Base-by-base conservation (phyloP, 2,888 invertebrate species). In the Hoplodrina ambigua region DNA sequence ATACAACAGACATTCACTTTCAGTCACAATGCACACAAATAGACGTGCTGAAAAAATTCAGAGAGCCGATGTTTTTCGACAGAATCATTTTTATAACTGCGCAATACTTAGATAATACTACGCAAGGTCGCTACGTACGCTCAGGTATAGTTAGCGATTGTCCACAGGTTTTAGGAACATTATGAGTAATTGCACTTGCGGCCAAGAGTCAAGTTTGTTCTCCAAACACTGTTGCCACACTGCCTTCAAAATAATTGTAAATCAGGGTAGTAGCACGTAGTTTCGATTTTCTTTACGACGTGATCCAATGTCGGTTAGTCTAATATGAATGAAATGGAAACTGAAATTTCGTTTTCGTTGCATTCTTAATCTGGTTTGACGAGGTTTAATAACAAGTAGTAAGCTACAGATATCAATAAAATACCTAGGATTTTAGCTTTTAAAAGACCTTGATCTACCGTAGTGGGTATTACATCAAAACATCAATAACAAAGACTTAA, bases 31-130 rank as follows among this genome's bases (percentile, higher is more conserved):
- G 50, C 60, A 72, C 71, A 72, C 54, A 76, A 79, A 81, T 73
- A 78, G 60, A 75, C 54, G 58, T 58, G 57, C 68, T 77, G 67
- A 77, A 77, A 79, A 74, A 75, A 63, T 7, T 50, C 57, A 63
- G 46, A 72, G 69, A 64, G 68, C n/a, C 69, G 46, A 59, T 72
- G 73, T 73, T 77, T 78, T 81, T 76, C 72, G 67, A 65, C 71
- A 58, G 70, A 81, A 80, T 63, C 58, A 61, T 72, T 75, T 80
- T 75, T 69, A 76, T 81, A 75, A 84, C 79, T 84, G 81, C 84
- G 84, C 81, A 84, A 81, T 81, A 83, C 78, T 80, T 77, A 83
- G 84, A 84, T 84, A 84, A 84, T 84, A 72, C 61, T 69, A 41
- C 46, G 61, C 84, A 84, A 84, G 84, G 84, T 58, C 84, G 69